Percentiles rank a stretch among this genome's conserved stretches.
These are phyloP conservation scores for Siniperca undulata DNA, from an alignment of 2,797 vertebrate species.

Conservation along the genomic window DNA sequence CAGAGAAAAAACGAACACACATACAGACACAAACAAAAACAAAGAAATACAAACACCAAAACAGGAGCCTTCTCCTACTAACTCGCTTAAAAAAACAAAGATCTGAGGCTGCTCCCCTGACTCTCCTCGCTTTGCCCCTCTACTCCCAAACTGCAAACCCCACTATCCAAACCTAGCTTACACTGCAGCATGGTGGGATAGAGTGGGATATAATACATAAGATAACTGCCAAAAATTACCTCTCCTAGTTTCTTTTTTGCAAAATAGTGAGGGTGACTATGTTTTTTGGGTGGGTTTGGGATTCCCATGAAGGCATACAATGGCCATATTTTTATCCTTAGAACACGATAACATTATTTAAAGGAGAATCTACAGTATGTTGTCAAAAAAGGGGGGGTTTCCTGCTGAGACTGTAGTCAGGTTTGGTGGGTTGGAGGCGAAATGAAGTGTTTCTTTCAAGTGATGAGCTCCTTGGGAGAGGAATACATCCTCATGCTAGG, in stretches of 20 bases:
- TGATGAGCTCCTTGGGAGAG: slow-evolving; percentile 45
- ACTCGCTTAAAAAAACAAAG: slow-evolving; percentile 64
- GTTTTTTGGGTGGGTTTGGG: slow-evolving; percentile 38
- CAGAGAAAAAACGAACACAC: slow-evolving; percentile 51
- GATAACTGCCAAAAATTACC: slow-evolving; percentile 36
- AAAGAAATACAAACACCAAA: slow-evolving; percentile 60
- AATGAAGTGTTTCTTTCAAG: slow-evolving; percentile 58
- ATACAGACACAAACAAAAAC: slow-evolving; percentile 31
- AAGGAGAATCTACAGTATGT: slow-evolving; percentile 30
- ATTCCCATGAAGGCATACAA: slow-evolving; percentile 29
- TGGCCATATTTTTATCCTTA: slow-evolving; percentile 47
- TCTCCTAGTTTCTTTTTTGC: slow-evolving; percentile 46
- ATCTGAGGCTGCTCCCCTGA: slow-evolving; percentile 91
- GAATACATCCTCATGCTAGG: slow-evolving; percentile 36
- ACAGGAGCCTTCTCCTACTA: slow-evolving; percentile 72
- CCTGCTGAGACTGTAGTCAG: slow-evolving; percentile 43
- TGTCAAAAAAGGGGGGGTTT: slow-evolving; percentile 40
- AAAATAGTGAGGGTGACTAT: slow-evolving; percentile 31
- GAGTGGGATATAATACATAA: slow-evolving; percentile 34
- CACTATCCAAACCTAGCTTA: slow-evolving; percentile 44
- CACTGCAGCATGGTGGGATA: slow-evolving; percentile 47
- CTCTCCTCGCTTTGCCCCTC: slow-evolving; percentile 64
- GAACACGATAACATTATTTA: slow-evolving; percentile 30
- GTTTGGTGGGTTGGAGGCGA: slow-evolving; percentile 57
- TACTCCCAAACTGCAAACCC: slow-evolving; percentile 40